Evolutionary conservation across 92 coral and sea anemone genomes (phyloP).

Genomic region (Paramuricea clavata): DNA sequence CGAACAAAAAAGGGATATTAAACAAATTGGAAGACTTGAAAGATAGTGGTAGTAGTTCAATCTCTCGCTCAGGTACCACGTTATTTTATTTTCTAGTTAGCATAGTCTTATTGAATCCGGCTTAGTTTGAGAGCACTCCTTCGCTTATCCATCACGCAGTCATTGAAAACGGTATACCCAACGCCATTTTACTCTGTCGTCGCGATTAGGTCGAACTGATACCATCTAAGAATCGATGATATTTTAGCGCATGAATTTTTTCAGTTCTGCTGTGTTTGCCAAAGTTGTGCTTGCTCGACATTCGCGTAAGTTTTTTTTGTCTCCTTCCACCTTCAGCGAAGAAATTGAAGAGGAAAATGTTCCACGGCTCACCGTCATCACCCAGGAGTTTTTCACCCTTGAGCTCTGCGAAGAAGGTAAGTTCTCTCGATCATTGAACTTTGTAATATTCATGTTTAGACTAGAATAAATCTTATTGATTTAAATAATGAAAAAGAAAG

Average conservation of each 20-base stretch:
- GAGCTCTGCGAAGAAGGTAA: slow-evolving; percentile 5
- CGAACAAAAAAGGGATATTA: slow-evolving; percentile 7
- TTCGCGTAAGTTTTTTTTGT: not conserved
- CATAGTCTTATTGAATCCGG: not conserved
- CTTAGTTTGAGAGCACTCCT: no score
- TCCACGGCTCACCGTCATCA: slow-evolving; percentile 6
- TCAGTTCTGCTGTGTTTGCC: not conserved
- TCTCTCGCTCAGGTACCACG: slow-evolving; percentile 19
- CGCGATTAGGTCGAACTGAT: no score
- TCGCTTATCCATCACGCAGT: not conserved
- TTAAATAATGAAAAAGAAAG: not conserved
- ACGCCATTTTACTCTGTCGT: no score
- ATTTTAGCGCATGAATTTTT: not conserved
- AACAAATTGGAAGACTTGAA: slow-evolving; percentile 20
- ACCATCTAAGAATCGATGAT: not conserved
- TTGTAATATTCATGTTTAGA: not conserved
- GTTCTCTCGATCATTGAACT: not conserved
- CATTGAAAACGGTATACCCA: not conserved
- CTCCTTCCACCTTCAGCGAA: slow-evolving; percentile 25
- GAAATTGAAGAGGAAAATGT: slow-evolving; percentile 29
- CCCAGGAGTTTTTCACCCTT: slow-evolving; percentile 25
- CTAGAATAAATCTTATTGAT: not conserved
- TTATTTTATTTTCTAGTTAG: not conserved
- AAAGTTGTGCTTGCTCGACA: no score
- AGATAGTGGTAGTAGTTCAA: slow-evolving; percentile 34